Conservation (phyloP, 2,888 invertebrate species). For the Glaucopsyche alexis region DNA sequence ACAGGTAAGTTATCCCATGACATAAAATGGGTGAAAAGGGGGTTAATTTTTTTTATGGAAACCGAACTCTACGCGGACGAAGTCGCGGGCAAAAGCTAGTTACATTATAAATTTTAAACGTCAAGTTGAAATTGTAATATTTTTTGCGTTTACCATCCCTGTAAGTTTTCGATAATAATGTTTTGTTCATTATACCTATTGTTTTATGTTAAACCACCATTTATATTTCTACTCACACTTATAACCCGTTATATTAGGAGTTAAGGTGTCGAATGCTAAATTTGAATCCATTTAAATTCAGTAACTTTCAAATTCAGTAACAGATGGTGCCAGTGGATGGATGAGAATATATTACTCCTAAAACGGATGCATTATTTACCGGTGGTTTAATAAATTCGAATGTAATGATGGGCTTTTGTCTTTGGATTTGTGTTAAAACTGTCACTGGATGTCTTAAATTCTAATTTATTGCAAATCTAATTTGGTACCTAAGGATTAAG, state of each 20-base stretch:
- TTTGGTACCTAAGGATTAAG: neutral
- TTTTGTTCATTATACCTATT: neutral
- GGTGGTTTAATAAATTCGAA: slow-evolving; percentile 16
- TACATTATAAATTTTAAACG: no score
- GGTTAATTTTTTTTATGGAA: no score
- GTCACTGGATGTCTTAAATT: no score
- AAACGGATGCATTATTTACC: slow-evolving; percentile 29
- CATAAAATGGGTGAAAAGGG: no score
- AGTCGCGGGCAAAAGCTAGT: no score
- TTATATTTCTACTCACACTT: neutral
- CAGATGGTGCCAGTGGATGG: slow-evolving; percentile 24
- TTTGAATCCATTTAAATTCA: slow-evolving; percentile 29
- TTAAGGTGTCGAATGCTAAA: slow-evolving; percentile 26
- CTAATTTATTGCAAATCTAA: neutral
- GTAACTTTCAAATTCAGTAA: slow-evolving; percentile 27
- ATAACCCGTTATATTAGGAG: slow-evolving; percentile 20
- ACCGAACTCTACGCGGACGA: no score
- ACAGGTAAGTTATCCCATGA: no score
- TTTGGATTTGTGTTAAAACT: neutral
- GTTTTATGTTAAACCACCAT: neutral
- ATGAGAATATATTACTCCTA: slow-evolving; percentile 25
- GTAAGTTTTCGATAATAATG: no score
- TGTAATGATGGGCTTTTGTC: slow-evolving; percentile 9
- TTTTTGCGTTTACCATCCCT: no score
- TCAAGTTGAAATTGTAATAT: no score